These are phyloP conservation scores for Rattus rattus DNA, from an alignment of 2,113 vertebrate genomes.

Conservation along the genomic window DNA sequence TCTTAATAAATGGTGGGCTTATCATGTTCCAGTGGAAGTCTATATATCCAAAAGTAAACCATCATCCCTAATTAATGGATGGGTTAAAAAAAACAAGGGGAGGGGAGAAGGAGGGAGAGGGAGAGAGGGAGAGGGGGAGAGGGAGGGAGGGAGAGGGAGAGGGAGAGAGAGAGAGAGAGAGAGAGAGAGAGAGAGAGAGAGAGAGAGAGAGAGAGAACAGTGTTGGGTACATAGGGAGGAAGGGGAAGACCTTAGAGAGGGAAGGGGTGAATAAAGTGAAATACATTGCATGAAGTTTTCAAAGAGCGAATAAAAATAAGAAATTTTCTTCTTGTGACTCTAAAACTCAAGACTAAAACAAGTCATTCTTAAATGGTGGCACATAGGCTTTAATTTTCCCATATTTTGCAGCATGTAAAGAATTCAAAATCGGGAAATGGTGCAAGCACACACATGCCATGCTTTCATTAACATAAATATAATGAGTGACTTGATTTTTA, in stretches of 20 bases:
- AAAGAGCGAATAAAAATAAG: neutral
- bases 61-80: neutral
- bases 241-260: neutral
- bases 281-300: neutral
- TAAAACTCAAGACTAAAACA: neutral
- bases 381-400: slow-evolving; percentile 3
- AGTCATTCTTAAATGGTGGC: neutral
- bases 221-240: neutral
- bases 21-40: neutral
- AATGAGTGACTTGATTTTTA: slow-evolving; percentile 70
- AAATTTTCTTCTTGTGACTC: neutral
- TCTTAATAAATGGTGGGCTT: too few species aligned
- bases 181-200: neutral
- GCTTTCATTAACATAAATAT: slow-evolving; percentile 60
- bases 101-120: neutral
- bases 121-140: neutral
- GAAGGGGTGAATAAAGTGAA: neutral
- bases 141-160: too few species aligned
- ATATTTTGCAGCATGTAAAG: neutral
- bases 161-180: neutral
- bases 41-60: neutral
- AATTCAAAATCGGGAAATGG: slow-evolving; percentile 41
- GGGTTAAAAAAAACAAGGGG: neutral
- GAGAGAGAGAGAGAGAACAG: neutral
- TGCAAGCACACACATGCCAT: slow-evolving; percentile 6